phyloP scores from a whole-genome alignment of 2,888 invertebrate genomes.

The Lagria hirta region DNA sequence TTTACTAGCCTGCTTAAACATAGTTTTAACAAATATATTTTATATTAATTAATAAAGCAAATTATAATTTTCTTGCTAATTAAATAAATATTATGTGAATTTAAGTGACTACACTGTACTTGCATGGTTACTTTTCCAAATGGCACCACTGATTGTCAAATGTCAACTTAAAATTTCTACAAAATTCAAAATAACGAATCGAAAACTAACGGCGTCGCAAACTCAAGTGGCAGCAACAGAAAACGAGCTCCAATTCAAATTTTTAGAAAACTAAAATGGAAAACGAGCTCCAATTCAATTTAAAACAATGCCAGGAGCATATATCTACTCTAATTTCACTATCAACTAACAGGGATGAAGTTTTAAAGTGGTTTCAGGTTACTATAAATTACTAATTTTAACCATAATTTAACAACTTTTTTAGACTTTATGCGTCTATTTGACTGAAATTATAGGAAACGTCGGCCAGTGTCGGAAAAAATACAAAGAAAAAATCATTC shows the following conservation, averaged over 20 bases:
- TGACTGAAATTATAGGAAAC: slow-evolving; percentile 27
- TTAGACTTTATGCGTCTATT: slow-evolving; percentile 29
- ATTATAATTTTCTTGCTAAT: too few relatives aligned
- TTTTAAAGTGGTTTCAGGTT: slow-evolving; percentile 31
- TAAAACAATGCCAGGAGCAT: slow-evolving; percentile 2
- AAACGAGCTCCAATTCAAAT: slow-evolving; percentile 2
- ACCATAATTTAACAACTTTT: slow-evolving; percentile 13
- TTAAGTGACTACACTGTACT: too few relatives aligned
- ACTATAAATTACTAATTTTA: slow-evolving; percentile 1
- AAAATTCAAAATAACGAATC: too few relatives aligned
- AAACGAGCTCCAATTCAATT: slow-evolving; percentile 3
- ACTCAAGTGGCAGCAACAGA: too few relatives aligned
- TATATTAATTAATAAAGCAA: too few relatives aligned
- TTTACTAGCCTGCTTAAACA: too few relatives aligned
- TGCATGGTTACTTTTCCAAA: too few relatives aligned
- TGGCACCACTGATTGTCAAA: slow-evolving; percentile 8
- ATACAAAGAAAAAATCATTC: slow-evolving; percentile 14
- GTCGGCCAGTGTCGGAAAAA: slow-evolving; percentile 25
- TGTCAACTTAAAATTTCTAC: slow-evolving; percentile 6
- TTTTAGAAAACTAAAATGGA: slow-evolving; percentile 1
- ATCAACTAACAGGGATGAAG: slow-evolving; percentile 15
- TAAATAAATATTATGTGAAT: too few relatives aligned
- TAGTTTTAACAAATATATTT: too few relatives aligned
- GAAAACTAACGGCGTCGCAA: too few relatives aligned
- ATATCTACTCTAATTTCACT: slow-evolving; percentile 1